phyloP scores from a whole-genome alignment of 23 tunicate species.

The Botrylloides violaceus region DNA sequence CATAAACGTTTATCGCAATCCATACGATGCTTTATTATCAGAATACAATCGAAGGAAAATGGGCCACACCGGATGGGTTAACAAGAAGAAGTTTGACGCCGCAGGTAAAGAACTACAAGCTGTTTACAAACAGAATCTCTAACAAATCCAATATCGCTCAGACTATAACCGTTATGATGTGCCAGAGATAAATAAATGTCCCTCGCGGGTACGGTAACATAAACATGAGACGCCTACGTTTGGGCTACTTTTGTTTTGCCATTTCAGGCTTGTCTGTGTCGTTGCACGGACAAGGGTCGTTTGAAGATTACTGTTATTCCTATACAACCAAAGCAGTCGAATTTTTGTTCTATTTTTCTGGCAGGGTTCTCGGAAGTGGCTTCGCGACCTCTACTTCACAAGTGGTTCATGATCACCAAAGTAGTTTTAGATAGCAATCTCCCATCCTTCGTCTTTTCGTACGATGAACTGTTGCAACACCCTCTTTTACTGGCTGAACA shows the following conservation, averaged over 20 bases:
- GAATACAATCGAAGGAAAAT: constrained; percentile 13
- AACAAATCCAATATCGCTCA: no score
- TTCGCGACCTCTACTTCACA: background rate
- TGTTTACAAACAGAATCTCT: no score
- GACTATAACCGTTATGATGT: no score
- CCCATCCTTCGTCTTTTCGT: background rate
- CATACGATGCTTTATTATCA: constrained; percentile 16
- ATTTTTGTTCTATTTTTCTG: no score
- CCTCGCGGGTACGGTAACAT: no score
- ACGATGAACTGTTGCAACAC: constrained; percentile 7
- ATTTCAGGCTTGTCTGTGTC: no score
- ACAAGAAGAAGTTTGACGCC: background rate
- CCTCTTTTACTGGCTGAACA: constrained; percentile 7
- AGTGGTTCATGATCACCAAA: constrained; percentile 11
- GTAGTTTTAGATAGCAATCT: background rate
- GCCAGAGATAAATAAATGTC: no score
- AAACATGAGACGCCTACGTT: no score
- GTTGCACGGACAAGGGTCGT: no score
- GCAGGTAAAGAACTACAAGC: constrained; percentile 6
- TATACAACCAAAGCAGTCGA: no score
- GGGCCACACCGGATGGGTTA: constrained; percentile 5
- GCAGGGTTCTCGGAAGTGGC: background rate
- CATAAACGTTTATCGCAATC: constrained; percentile 14
- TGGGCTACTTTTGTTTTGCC: no score
- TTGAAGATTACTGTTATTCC: no score